A percentile compares a stretch with the other conserved stretches of the same genome.
Evolutionary conservation across 37 sponge, comb jelly and placozoan species (phyloP).

Genomic region (Tethya wilhelma): DNA sequence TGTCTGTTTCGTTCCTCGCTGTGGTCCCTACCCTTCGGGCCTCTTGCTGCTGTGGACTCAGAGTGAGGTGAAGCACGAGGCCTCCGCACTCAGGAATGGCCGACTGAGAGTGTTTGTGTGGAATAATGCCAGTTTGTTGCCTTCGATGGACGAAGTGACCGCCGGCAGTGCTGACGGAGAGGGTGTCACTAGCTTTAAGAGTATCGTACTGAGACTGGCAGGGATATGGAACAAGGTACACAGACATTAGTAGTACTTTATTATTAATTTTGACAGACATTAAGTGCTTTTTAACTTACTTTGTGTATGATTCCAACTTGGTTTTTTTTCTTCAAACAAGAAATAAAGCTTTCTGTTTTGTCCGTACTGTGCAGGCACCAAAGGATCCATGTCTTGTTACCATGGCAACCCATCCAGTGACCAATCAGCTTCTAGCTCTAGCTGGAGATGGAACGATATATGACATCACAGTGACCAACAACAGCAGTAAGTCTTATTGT

Average conservation of each 20-base stretch:
- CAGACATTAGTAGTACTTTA: background rate
- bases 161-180: no score
- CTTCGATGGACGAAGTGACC: background rate
- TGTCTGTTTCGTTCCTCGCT: constrained; percentile 21
- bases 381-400: constrained; percentile 21
- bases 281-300: no score
- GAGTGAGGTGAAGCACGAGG: background rate
- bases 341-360: background rate
- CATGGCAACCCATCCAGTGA: constrained; percentile 24
- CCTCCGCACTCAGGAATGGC: background rate
- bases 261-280: background rate
- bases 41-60: constrained; percentile 43
- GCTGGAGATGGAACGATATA: constrained; percentile 13
- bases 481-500: no score
- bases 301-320: no score
- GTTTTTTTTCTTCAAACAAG: no score
- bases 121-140: background rate
- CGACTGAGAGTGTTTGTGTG: constrained; percentile 1
- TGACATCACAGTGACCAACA: background rate
- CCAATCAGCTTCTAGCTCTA: constrained; percentile 41
- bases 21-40: constrained; percentile 7
- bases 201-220: constrained; percentile 18
- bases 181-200: constrained; percentile 12
- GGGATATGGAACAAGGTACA: constrained; percentile 40
- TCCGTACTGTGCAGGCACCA: background rate